Evolutionary conservation across 1,140 invertebrate species (phyloP).

Genomic region (Mercenaria mercenaria): DNA sequence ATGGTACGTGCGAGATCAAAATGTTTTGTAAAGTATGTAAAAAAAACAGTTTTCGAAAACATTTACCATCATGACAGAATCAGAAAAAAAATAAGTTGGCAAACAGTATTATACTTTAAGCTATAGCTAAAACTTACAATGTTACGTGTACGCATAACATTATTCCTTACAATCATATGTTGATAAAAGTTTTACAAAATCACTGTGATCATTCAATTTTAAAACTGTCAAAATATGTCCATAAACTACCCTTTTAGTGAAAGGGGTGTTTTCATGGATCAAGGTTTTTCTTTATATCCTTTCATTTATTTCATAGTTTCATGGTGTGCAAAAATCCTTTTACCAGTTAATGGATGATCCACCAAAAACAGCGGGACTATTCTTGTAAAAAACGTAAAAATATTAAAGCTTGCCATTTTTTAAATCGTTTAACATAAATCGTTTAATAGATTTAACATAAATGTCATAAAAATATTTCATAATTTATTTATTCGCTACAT

Average conservation of each 20-base stretch:
- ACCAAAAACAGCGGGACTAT: neutral
- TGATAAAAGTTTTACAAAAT: too few relatives aligned
- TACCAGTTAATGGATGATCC: neutral
- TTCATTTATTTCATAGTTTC: neutral
- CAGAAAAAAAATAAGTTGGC: too few relatives aligned
- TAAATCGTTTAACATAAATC: neutral
- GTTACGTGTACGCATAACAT: too few relatives aligned
- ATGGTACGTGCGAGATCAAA: too few relatives aligned
- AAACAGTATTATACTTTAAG: too few relatives aligned
- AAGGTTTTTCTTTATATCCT: neutral
- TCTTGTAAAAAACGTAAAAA: neutral
- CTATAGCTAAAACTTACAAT: too few relatives aligned
- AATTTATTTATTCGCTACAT: neutral
- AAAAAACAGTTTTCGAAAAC: too few relatives aligned
- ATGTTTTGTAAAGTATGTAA: too few relatives aligned
- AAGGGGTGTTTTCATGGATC: slow-evolving; percentile 24
- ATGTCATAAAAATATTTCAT: neutral
- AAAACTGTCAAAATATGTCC: neutral
- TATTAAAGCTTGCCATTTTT: neutral
- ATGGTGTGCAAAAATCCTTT: neutral
- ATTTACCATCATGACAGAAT: too few relatives aligned
- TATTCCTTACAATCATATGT: too few relatives aligned
- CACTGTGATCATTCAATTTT: neutral
- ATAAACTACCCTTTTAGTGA: slow-evolving; percentile 12
- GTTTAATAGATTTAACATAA: slow-evolving; percentile 18